A percentile compares a stretch with the other conserved stretches of the same genome.
Conservation (phyloP, 2,797 vertebrate genomes). For the Borostomias antarcticus region DNA sequence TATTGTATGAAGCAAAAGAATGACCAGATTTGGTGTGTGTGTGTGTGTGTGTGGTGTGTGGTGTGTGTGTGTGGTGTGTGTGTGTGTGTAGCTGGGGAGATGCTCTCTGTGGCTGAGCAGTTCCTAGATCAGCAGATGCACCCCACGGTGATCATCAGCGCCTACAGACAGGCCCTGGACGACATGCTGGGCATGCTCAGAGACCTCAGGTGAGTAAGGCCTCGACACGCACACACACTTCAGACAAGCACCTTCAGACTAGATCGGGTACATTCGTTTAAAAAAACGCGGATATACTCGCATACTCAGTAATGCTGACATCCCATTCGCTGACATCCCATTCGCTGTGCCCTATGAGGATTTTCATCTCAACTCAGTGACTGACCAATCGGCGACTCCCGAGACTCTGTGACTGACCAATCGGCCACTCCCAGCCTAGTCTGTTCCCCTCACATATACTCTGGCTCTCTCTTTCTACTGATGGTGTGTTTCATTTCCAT, state of each 20-base stretch:
- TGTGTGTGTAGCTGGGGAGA: slow-evolving; percentile 85
- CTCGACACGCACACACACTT: background rate
- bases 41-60: no score
- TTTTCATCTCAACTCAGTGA: slow-evolving; percentile 26
- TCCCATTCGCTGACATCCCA: background rate
- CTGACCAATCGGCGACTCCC: slow-evolving; percentile 22
- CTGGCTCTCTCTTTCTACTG: no score
- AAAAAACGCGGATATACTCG: no score
- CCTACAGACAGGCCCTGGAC: slow-evolving; percentile 91
- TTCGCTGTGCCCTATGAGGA: slow-evolving; percentile 23
- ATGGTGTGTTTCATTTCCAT: no score
- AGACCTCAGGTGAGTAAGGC: slow-evolving; percentile 83
- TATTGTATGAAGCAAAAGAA: no score
- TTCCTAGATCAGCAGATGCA: slow-evolving; percentile 98
- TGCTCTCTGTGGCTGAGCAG: slow-evolving; percentile 92
- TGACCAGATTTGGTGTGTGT: no score
- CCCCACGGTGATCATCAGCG: slow-evolving; percentile 90
- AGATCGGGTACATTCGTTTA: no score
- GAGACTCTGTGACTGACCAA: slow-evolving; percentile 27
- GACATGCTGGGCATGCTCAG: slow-evolving; percentile 90
- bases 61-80: background rate
- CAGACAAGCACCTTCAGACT: no score
- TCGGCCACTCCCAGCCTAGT: slow-evolving; percentile 13
- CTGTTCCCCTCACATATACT: no score
- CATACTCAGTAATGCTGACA: no score